Conservation (phyloP, 2,888 invertebrate species). For the Lasioglossum leucozonium region DNA sequence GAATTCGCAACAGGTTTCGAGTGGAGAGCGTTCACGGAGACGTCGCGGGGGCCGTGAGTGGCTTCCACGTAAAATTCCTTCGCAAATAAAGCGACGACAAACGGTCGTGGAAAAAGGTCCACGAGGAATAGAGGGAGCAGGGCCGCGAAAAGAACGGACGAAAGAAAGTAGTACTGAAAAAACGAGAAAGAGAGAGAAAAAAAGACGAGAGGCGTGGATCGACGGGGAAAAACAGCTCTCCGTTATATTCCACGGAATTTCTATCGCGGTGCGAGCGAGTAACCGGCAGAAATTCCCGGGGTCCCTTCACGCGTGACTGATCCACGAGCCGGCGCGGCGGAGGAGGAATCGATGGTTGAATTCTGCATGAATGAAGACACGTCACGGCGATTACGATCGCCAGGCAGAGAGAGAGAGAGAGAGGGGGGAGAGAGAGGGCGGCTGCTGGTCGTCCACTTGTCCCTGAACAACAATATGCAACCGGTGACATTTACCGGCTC, state of each 20-base stretch:
- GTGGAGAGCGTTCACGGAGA: neutral
- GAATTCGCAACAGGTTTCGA: slow-evolving; percentile 1
- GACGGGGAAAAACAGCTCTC: slow-evolving; percentile 12
- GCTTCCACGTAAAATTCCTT: slow-evolving; percentile 3
- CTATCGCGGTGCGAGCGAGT: slow-evolving; percentile 25
- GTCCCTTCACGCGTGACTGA: slow-evolving; percentile 61
- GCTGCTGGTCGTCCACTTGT: slow-evolving; percentile 30
- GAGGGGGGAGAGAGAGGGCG: neutral
- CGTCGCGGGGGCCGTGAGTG: neutral
- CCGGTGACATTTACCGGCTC: slow-evolving; percentile 61
- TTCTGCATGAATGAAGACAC: slow-evolving; percentile 64
- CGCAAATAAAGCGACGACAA: slow-evolving; percentile 1
- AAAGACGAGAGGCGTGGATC: neutral
- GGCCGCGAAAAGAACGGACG: neutral
- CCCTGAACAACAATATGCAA: slow-evolving; percentile 58
- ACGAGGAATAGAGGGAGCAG: too few relatives aligned
- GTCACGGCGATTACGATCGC: slow-evolving; percentile 55
- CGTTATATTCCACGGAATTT: slow-evolving; percentile 44
- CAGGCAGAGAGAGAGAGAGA: neutral
- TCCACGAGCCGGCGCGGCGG: slow-evolving; percentile 21
- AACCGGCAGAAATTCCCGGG: slow-evolving; percentile 49
- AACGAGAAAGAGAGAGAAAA: neutral
- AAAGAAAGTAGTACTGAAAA: neutral
- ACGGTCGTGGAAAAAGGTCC: neutral
- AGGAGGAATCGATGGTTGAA: slow-evolving; percentile 46